Evolutionary conservation across 2,113 vertebrate genomes (phyloP), one percentile per base, ranked within the genome.

Genomic region (Macaca mulatta): DNA sequence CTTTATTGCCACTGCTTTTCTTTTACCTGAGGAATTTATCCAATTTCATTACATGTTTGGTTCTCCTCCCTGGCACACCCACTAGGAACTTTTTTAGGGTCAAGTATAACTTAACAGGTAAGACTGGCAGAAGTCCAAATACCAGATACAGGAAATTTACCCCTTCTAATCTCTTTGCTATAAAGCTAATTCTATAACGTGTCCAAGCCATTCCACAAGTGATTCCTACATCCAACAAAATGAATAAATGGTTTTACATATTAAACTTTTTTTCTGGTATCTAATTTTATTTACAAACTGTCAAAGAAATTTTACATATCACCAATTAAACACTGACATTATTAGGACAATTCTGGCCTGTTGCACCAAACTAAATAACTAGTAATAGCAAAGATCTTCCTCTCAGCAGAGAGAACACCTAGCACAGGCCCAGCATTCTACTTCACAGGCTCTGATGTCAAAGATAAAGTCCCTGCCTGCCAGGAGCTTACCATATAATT

Each of bases 241-340:
- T 55, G 30, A 90, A 32, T 84, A 59, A 78, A 12, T n/a, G 12
- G 40, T 55, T 89, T 83, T 52, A 78, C 64, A 96, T 5, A 84
- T 30, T 90, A 79, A 83, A 92, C 69, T 92, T 92, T 70, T 75
- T 75, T 79, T 64, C 85, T 85, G 25, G 40, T 23, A 84, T 48
- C 43, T 86, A 86, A 90, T 92, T 94, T 94, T 55, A 95, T 57
- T 94, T 67, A 89, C 10, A 23, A 87, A 87, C 23, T 77, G 27
- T 79, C 80, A 95, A 95, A 94, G 17, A 89, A 72, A 43, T 38
- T 93, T 91, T 84, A 90, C 55, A 75, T 3, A 90, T 32, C 89
- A 94, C 12, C 77, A 84, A 82, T 80, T 85, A 92, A 97, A 92
- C 45, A 88, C 6, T 78, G 45, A 67, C 38, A 90, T 89, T 96